Conservation (phyloP, 2,113 vertebrate genomes). For the Mormoops blainvillei region DNA sequence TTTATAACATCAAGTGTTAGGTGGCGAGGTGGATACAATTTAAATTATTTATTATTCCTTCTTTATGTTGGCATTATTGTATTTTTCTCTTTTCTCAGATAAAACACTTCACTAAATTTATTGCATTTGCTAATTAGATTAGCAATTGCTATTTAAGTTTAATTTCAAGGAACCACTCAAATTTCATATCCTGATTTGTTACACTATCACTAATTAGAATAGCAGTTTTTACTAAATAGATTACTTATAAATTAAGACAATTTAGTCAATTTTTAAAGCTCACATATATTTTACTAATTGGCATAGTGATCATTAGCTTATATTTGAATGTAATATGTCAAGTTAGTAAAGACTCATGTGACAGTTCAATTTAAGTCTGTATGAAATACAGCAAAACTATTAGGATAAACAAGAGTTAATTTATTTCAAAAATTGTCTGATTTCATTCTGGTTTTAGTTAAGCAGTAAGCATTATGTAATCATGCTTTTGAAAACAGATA, state of each 20-base stretch:
- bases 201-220: constrained; percentile 78
- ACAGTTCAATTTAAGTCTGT: constrained; percentile 54
- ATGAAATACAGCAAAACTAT: constrained; percentile 56
- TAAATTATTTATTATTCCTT: neutral
- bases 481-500: constrained; percentile 34
- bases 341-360: constrained; percentile 54
- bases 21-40: neutral
- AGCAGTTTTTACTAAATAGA: constrained; percentile 78
- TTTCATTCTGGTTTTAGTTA: constrained; percentile 58
- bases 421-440: constrained; percentile 52
- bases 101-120: constrained; percentile 46
- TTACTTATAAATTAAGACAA: constrained; percentile 77
- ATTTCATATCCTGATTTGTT: constrained; percentile 80
- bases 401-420: constrained; percentile 66
- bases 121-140: constrained; percentile 75
- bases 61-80: constrained; percentile 27
- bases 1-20: neutral
- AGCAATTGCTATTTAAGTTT: constrained; percentile 73
- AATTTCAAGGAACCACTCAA: constrained; percentile 78
- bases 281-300: constrained; percentile 75
- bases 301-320: constrained; percentile 72
- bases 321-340: constrained; percentile 69
- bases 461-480: neutral
- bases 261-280: constrained; percentile 67
- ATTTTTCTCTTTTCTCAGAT: constrained; percentile 30